Evolutionary conservation across 1,140 invertebrate genomes (phyloP).

Genomic region (Physella acuta): DNA sequence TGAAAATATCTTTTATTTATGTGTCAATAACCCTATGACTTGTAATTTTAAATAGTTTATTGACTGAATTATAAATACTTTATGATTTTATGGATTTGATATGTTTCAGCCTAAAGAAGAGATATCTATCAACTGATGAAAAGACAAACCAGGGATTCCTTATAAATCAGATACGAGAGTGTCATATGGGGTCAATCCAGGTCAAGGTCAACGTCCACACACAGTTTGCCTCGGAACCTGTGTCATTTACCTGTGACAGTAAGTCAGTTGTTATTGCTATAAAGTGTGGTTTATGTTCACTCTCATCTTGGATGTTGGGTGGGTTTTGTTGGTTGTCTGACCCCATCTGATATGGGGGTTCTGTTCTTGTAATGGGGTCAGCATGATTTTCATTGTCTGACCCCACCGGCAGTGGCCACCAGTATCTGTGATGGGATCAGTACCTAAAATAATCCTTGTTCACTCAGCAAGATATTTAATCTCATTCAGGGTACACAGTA

Average conservation of each 20-base stretch:
- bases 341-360: no score
- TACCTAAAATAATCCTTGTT: no score
- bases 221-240: constrained; percentile 38
- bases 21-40: background rate
- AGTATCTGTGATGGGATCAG: no score
- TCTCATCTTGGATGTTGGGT: background rate
- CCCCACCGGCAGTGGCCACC: no score
- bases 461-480: no score
- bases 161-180: constrained; percentile 47
- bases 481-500: no score
- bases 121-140: constrained; percentile 46
- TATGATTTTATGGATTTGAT: no score
- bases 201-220: constrained; percentile 49
- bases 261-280: constrained; percentile 28
- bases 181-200: constrained; percentile 40
- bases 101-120: constrained; percentile 48
- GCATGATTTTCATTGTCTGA: no score
- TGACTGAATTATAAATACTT: no score
- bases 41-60: background rate
- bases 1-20: background rate
- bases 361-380: no score
- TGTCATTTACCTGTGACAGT: constrained; percentile 55
- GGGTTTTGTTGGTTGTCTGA: background rate
- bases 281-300: no score
- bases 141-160: constrained; percentile 48